Evolutionary conservation across 2,888 invertebrate genomes (phyloP).

Genomic region (Neocrepidodera transversa): DNA sequence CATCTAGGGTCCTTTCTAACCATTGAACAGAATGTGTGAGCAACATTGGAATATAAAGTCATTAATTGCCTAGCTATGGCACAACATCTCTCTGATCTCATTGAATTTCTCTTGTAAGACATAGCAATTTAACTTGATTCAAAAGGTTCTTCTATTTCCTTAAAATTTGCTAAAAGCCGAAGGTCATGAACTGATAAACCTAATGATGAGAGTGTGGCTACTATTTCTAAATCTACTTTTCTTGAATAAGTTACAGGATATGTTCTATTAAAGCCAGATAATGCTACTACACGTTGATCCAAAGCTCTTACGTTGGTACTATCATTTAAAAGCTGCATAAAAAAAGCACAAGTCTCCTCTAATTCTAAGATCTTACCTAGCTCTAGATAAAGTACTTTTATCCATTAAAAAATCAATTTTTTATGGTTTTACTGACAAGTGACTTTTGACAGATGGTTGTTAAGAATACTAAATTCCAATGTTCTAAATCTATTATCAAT

Average conservation of each 20-base stretch:
- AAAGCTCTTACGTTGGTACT: constrained; percentile 82
- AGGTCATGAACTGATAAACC: constrained; percentile 92
- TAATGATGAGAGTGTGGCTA: constrained; percentile 50
- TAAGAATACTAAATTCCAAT: too few species aligned
- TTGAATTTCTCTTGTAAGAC: constrained; percentile 99
- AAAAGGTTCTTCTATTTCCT: constrained; percentile 98
- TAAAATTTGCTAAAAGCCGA: constrained; percentile 88
- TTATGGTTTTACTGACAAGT: too few species aligned
- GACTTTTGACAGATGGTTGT: too few species aligned
- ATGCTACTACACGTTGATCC: constrained; percentile 83
- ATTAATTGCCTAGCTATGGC: constrained; percentile 92
- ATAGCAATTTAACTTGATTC: constrained; percentile 97
- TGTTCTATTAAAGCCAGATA: constrained; percentile 86
- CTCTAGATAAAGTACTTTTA: constrained; percentile 79
- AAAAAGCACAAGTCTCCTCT: constrained; percentile 98
- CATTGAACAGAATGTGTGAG: constrained; percentile 92
- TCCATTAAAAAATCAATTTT: constrained; percentile 95
- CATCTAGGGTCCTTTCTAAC: constrained; percentile 97
- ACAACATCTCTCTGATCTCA: constrained; percentile 96
- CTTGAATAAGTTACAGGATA: constrained; percentile 92
- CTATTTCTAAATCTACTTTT: constrained; percentile 78
- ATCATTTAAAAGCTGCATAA: constrained; percentile 91
- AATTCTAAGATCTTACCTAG: constrained; percentile 83
- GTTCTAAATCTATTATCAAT: too few species aligned
- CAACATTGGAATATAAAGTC: constrained; percentile 78